Percentiles rank a stretch among this genome's conserved stretches.
Conservation (phyloP, 2,797 vertebrate genomes). For the Rhodeus uyekii region DNA sequence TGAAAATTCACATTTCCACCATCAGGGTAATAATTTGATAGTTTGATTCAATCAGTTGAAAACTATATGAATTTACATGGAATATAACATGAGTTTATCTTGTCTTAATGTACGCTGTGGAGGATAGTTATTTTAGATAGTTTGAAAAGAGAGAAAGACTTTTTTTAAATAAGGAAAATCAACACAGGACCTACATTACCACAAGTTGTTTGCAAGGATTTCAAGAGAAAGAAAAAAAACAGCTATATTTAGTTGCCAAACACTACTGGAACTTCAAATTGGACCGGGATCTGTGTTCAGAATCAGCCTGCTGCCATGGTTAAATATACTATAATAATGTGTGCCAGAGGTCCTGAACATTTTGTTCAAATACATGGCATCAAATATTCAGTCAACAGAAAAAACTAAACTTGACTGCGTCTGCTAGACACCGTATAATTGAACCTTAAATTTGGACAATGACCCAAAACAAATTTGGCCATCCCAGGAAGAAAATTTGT, state of each 20-base stretch:
- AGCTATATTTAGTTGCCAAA: not conserved
- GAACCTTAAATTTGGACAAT: not conserved
- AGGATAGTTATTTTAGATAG: not conserved
- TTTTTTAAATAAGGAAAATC: not conserved
- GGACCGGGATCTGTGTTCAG: not conserved
- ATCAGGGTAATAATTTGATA: not conserved
- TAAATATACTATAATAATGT: not conserved
- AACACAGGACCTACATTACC: too few relatives aligned
- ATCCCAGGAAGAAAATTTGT: not conserved
- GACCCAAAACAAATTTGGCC: not conserved
- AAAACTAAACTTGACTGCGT: not conserved
- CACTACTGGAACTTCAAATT: not conserved
- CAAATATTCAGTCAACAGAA: not conserved
- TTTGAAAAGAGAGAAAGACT: not conserved
- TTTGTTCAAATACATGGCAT: not conserved
- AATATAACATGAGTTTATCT: not conserved
- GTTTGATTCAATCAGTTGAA: not conserved
- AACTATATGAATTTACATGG: not conserved
- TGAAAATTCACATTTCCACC: not conserved
- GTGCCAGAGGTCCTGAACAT: not conserved
- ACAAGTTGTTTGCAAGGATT: not conserved
- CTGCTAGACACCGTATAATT: not conserved
- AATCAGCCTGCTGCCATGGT: not conserved
- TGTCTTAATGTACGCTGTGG: not conserved
- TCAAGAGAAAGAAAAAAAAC: not conserved